These are phyloP conservation scores for Ceryle rudis DNA, from an alignment of 2,797 vertebrate genomes.

Conservation along the genomic window DNA sequence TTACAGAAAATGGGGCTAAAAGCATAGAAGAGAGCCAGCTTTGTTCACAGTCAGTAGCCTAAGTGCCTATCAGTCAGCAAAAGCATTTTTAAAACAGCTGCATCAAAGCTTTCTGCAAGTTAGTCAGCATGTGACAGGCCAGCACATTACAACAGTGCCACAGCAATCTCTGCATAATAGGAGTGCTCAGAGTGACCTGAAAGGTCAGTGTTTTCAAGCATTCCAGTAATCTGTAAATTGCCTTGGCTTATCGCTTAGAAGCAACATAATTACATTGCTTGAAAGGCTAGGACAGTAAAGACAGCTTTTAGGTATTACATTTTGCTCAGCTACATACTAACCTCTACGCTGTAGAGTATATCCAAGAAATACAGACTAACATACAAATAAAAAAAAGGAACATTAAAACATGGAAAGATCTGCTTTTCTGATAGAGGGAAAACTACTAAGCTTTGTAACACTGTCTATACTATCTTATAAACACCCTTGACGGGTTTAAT, in stretches of 20 bases:
- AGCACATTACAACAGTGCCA: conserved; percentile 59
- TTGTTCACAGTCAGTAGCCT: conserved; percentile 40
- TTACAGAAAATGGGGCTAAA: conserved; percentile 26
- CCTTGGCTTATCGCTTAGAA: conserved; percentile 60
- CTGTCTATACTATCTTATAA: neutral
- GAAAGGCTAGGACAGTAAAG: neutral
- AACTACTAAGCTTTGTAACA: neutral
- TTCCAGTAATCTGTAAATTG: conserved; percentile 60
- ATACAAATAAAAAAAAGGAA: neutral
- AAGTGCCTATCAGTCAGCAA: conserved; percentile 50
- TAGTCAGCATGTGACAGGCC: conserved; percentile 66
- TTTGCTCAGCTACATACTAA: neutral
- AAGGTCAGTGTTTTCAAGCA: conserved; percentile 53
- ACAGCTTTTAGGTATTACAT: conserved; percentile 21
- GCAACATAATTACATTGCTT: conserved; percentile 52
- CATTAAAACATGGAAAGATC: neutral
- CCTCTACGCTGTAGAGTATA: neutral
- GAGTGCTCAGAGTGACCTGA: conserved; percentile 22
- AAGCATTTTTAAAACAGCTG: conserved; percentile 64
- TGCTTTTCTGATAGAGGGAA: neutral
- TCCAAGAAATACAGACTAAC: neutral
- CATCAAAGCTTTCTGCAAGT: conserved; percentile 61
- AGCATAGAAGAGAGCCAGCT: conserved; percentile 25
- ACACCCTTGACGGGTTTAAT: neutral
- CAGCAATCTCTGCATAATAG: conserved; percentile 44